Evolutionary conservation across 2,888 invertebrate species (phyloP).

Genomic region (Agrochola macilenta): DNA sequence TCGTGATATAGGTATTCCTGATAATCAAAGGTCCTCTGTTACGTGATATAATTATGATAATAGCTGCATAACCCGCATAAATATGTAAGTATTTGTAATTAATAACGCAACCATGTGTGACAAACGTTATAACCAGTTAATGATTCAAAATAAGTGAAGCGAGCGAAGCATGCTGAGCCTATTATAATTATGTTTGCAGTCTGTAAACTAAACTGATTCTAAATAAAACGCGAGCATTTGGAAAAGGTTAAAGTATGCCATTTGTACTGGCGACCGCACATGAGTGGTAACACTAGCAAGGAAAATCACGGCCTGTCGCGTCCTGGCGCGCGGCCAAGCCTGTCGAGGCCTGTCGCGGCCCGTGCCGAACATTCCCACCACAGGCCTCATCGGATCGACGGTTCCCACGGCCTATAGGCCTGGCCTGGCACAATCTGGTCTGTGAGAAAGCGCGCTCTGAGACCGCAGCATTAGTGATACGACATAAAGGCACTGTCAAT

Average conservation of each 20-base stretch:
- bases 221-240: background rate
- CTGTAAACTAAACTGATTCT: background rate
- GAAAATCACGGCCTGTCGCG: too few relatives aligned
- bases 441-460: too few relatives aligned
- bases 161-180: background rate
- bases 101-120: slow-evolving; percentile 6
- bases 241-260: background rate
- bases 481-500: too few relatives aligned
- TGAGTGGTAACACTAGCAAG: too few relatives aligned
- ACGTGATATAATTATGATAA: slow-evolving; percentile 17
- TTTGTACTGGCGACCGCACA: too few relatives aligned
- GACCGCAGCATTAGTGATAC: too few relatives aligned
- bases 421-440: too few relatives aligned
- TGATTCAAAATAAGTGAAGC: slow-evolving; percentile 30
- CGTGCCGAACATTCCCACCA: too few relatives aligned
- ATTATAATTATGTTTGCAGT: background rate
- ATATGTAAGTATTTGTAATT: slow-evolving; percentile 11
- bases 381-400: too few relatives aligned
- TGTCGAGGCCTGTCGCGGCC: too few relatives aligned
- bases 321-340: too few relatives aligned
- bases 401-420: too few relatives aligned
- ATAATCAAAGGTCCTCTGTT: slow-evolving; percentile 13
- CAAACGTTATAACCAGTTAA: slow-evolving; percentile 20
- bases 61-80: slow-evolving; percentile 11
- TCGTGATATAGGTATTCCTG: slow-evolving; percentile 7